Base-by-base conservation (phyloP, 2,113 vertebrate species). In the Romanogobio albipinnatus region DNA sequence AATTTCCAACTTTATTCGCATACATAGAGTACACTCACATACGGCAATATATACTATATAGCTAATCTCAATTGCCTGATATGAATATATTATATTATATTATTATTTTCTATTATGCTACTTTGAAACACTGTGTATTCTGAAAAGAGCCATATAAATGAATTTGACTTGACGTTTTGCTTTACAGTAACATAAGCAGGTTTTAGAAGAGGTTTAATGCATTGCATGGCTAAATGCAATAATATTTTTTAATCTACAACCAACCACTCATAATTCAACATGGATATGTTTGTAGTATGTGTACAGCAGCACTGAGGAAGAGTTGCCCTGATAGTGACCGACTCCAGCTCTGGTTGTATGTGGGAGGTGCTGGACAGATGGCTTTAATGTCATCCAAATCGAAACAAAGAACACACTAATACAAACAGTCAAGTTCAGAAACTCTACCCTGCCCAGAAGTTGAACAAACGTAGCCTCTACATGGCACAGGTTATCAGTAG, bases 311-410 rank as follows among this genome's bases (percentile, higher is more conserved):
- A 68, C 29, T 68, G 8, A 19, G 15, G 15, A 15, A 36, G 29
- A 36, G 29, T 17, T 70, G 43, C 10, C 70, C 22, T 47, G 66
- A 70, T 70, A 39, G 33, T 73, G 43, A 73, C 39, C 3, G 1
- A 73, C 70, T 73, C 43, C 45, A 76, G 47, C 73, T 76, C 73
- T 75, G 45, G 73, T 24, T 73, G 14, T 26, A 49, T 75, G 45
- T 49, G 19, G 36, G 39, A 73, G 70, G 39, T 47, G 84, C 87
- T 43, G 10, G 59, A 66, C 93, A 93, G 90, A 91, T 92, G 92
- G 89, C 91, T 92, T 91, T 92, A 92, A 93, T 93, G 92, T 90
- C 90, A 88, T 85, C 66, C 19, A 86, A 84, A 86, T 88, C 80
- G 59, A 84, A 89, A 90, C 83, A 82, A 87, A 1, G 39, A 14